Evolutionary conservation across 2,888 invertebrate genomes (phyloP).

Genomic region (Strigamia maritima): DNA sequence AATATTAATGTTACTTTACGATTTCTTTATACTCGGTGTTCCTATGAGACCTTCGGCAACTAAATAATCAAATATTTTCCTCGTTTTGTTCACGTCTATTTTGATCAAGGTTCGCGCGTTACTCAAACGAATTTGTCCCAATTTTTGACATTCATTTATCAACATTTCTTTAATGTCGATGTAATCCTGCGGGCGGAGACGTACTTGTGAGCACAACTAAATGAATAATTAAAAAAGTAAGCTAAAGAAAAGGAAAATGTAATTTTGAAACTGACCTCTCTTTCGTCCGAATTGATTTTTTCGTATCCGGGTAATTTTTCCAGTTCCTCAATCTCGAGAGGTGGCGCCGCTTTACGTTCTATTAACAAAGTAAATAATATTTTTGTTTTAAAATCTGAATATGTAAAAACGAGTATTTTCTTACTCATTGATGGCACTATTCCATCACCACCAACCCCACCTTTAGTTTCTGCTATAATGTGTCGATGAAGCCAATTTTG

Average conservation of each 20-base stretch:
- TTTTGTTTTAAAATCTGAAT: neutral
- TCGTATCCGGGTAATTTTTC: slow-evolving; percentile 74
- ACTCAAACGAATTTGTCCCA: slow-evolving; percentile 67
- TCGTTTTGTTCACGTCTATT: slow-evolving; percentile 86
- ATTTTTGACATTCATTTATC: slow-evolving; percentile 71
- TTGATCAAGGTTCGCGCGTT: slow-evolving; percentile 80
- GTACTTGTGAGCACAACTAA: slow-evolving; percentile 67
- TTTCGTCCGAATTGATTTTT: slow-evolving; percentile 67
- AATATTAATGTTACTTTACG: neutral
- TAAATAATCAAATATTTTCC: slow-evolving; percentile 78
- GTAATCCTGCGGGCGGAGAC: slow-evolving; percentile 74
- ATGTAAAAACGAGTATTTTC: neutral
- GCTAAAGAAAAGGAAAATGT: no score
- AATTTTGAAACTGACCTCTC: slow-evolving; percentile 55
- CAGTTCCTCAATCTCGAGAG: slow-evolving; percentile 66
- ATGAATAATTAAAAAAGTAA: no score
- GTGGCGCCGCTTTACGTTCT: slow-evolving; percentile 54
- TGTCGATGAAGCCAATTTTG: slow-evolving; percentile 50
- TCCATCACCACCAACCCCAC: neutral
- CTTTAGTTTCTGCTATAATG: slow-evolving; percentile 43
- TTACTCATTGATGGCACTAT: slow-evolving; percentile 44
- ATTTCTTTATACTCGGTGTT: neutral
- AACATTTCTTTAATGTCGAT: slow-evolving; percentile 72
- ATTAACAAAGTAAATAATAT: neutral
- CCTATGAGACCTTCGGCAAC: slow-evolving; percentile 60